A percentile compares a stretch with the other conserved stretches of the same genome.
Evolutionary conservation across 2,888 invertebrate genomes (phyloP).

Genomic region (Tipula unca): DNA sequence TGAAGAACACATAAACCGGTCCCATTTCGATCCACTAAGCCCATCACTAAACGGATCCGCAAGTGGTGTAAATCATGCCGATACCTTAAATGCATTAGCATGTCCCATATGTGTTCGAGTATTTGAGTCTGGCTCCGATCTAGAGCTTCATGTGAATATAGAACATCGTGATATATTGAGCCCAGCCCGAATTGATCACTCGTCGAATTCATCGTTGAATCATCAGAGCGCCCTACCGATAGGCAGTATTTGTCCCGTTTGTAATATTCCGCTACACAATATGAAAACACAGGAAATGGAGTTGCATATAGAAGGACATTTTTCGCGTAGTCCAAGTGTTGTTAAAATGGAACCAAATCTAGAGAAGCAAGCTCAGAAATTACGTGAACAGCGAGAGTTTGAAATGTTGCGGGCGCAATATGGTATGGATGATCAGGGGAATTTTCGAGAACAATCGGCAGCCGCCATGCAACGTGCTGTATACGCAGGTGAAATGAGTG

Average conservation of each 20-base stretch:
- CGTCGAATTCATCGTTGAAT: slow-evolving; percentile 31
- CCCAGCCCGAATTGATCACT: slow-evolving; percentile 29
- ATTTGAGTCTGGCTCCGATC: slow-evolving; percentile 64
- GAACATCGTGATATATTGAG: slow-evolving; percentile 49
- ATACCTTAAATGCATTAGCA: slow-evolving; percentile 49
- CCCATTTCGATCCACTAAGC: slow-evolving; percentile 53
- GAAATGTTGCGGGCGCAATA: slow-evolving; percentile 73
- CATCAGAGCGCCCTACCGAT: slow-evolving; percentile 24
- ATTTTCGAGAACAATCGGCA: slow-evolving; percentile 64
- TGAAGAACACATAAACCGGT: slow-evolving; percentile 76
- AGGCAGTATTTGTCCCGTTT: slow-evolving; percentile 44
- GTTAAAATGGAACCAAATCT: slow-evolving; percentile 32
- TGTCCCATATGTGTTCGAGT: slow-evolving; percentile 72
- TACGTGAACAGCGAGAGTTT: slow-evolving; percentile 71
- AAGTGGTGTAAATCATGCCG: slow-evolving; percentile 40
- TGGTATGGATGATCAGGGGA: slow-evolving; percentile 83
- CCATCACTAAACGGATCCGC: slow-evolving; percentile 39
- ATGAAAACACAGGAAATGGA: slow-evolving; percentile 47
- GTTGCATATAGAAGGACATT: slow-evolving; percentile 75
- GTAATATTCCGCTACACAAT: slow-evolving; percentile 41
- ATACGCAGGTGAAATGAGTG: slow-evolving; percentile 75
- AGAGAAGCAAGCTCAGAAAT: slow-evolving; percentile 59
- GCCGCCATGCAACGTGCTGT: slow-evolving; percentile 74
- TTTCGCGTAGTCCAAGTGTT: slow-evolving; percentile 40
- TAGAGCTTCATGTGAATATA: slow-evolving; percentile 78